Base-by-base conservation (phyloP, 2,888 invertebrate species). In the Meta bourneti region DNA sequence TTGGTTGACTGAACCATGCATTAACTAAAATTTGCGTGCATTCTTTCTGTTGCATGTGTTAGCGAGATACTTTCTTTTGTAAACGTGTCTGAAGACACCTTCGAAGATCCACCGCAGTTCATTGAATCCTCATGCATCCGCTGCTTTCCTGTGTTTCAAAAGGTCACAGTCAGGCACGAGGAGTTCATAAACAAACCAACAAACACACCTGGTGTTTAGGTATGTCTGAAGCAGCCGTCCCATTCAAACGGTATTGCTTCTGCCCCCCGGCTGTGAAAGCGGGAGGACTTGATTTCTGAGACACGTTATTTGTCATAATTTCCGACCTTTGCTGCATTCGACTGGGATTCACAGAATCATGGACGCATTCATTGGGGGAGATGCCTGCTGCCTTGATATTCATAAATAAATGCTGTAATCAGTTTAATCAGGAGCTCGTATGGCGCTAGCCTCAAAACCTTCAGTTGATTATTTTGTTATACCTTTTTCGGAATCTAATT, bases 131-230 rank as follows among this genome's bases (percentile, higher is more conserved):
- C 11, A 61, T 16, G 61, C 61, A 61, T 61, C 61, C 61, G 11
- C 61, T 8, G 61, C 16, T 11, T 61, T 61, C 5, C 11, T 8
- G 61, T 61, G 61, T 61, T 61, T 61, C 11, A 11, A 61, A 61
- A 61, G 61, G 81, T 81, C 81, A 13, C 19, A 69, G 48, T 81
- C 70, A 61, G 48, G n/a, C 9, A 49, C 34, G 49, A 69, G 49
- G 69, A 81, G n/a, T 81, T 81, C 81, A 70, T 71, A 81, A 75
- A 75, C 84, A 83, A 72, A 72, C 80, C 70, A 83, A 83, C 82
- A 89, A 89, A 89, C 81, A 74, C 88, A 89, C 88, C 88, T 89
- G 88, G 88, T 69, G 74, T 48, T 81, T 61, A 81, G 81, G 75
- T 72, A 81, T 89, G 74, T 69, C n/a, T 7, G 74, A 75, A 69